Evolutionary conservation across 2,797 vertebrate genomes (phyloP).

Genomic region (Cephalopachus bancanus): DNA sequence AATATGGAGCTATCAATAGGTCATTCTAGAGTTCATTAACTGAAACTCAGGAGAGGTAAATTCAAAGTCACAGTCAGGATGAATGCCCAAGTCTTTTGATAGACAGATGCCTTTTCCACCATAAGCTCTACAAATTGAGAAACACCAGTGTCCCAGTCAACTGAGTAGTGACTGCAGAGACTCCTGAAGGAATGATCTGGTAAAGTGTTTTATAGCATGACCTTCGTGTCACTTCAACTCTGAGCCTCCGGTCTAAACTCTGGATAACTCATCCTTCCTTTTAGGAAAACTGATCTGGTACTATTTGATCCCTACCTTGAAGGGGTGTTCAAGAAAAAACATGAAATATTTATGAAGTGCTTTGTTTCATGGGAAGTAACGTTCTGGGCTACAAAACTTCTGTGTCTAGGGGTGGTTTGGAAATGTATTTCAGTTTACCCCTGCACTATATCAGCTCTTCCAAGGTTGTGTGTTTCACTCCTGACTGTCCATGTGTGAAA

Average conservation of each 20-base stretch:
- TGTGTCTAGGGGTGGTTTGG: neutral
- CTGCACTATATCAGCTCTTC: neutral
- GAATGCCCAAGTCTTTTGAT: neutral
- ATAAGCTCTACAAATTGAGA: neutral
- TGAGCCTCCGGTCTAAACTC: neutral
- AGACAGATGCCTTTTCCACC: neutral
- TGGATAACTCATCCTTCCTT: neutral
- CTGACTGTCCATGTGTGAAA: neutral
- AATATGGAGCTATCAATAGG: neutral
- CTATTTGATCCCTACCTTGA: neutral
- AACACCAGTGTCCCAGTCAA: rapidly evolving
- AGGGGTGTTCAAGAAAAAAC: constrained; percentile 24
- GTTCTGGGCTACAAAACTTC: neutral
- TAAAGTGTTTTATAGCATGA: neutral
- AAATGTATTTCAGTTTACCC: neutral
- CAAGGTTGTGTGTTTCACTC: neutral
- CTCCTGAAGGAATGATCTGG: neutral
- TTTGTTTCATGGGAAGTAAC: constrained; percentile 55
- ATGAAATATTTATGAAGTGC: constrained; percentile 55
- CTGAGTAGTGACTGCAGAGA: rapidly evolving
- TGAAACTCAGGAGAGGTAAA: neutral
- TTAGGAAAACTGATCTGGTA: constrained; percentile 52
- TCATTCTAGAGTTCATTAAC: neutral
- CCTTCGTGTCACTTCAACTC: neutral
- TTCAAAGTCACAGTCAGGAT: neutral